Conservation (phyloP, 1,140 invertebrate species). For the Drosophila cardini region DNA sequence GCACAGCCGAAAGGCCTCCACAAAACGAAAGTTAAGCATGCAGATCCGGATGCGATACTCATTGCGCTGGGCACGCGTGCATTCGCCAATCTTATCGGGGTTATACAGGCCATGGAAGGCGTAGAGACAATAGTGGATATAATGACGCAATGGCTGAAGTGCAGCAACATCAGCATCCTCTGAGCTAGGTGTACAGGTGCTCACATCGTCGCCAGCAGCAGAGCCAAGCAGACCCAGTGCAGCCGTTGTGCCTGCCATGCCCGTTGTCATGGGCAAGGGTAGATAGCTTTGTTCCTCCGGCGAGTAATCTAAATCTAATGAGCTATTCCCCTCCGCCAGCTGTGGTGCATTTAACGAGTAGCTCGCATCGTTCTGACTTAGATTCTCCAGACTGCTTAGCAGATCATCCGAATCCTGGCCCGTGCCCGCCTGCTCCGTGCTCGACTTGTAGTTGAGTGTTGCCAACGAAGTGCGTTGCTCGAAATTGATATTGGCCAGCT, state of each 20-base stretch:
- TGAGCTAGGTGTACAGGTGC: slow-evolving; percentile 59
- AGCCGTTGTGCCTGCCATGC: background rate
- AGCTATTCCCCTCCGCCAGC: slow-evolving; percentile 56
- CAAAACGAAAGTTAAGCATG: slow-evolving; percentile 83
- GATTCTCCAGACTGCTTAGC: slow-evolving; percentile 79
- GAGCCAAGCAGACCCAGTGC: slow-evolving; percentile 24
- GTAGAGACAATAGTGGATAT: slow-evolving; percentile 86
- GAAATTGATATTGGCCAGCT: slow-evolving; percentile 74
- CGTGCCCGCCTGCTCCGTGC: slow-evolving; percentile 69
- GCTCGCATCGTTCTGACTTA: slow-evolving; percentile 75
- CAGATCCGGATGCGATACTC: slow-evolving; percentile 82
- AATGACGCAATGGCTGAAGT: slow-evolving; percentile 72
- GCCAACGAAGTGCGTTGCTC: slow-evolving; percentile 60
- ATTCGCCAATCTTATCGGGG: slow-evolving; percentile 85
- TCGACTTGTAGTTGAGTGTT: slow-evolving; percentile 68
- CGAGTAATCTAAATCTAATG: slow-evolving; percentile 66
- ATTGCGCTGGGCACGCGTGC: slow-evolving; percentile 61
- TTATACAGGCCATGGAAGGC: slow-evolving; percentile 86
- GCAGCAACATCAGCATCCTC: slow-evolving; percentile 43
- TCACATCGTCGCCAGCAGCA: slow-evolving; percentile 45
- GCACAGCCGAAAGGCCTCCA: slow-evolving; percentile 79
- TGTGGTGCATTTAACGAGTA: slow-evolving; percentile 64
- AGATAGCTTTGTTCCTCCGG: slow-evolving; percentile 80
- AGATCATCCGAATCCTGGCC: slow-evolving; percentile 81
- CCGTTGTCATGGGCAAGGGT: slow-evolving; percentile 52